Base-by-base conservation (phyloP, 1,140 invertebrate genomes). In the Brachionus asplanchnoidis region DNA sequence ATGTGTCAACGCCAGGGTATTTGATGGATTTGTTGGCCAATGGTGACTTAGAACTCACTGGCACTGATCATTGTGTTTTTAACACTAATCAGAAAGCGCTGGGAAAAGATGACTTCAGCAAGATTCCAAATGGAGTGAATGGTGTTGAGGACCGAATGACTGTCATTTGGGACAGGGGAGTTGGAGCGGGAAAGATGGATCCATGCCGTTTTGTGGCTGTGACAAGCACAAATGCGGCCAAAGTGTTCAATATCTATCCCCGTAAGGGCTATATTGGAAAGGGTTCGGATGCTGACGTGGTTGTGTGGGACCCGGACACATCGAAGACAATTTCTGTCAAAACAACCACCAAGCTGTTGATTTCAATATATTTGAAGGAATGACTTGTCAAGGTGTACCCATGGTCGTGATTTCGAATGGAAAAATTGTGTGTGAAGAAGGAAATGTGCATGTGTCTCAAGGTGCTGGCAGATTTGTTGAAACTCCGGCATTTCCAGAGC, bases 81-180 rank as follows among this genome's bases (percentile, higher is more conserved):
- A 95, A 93, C 86, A 92, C 94, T 83, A 92, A 94, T 17, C 97
- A 99, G 88, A 99, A 99, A 89, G 93, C 93, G 17, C 68, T 94
- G 0, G 97, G 97, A 0, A 93, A 94, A 87, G 92, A 93, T 82
- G 94, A 99, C 90, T 99, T 99, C 89, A 93, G 94, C 1, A 97
- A 96, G 91, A 99, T 99, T 86, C 98, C 97, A 7, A 98, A 97
- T 88, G 98, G 98, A 0, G 95, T 99, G 0, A 99, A 99, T 90
- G 98, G 97, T 5, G 94, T 98, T 0, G 96, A 98, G 88, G 97
- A 99, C 88, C 92, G 98, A 78, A 96, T 99, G 95, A 94, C 95
- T 0, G 91, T 99, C 9, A 92, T 99, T n/a, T 99, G 98, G 98
- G 96, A 99, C 89, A 97, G 96, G 88, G 97, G 95, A 56, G 97